phyloP scores from a whole-genome alignment of 2,113 vertebrate species.

The Erythrocercus mccallii region DNA sequence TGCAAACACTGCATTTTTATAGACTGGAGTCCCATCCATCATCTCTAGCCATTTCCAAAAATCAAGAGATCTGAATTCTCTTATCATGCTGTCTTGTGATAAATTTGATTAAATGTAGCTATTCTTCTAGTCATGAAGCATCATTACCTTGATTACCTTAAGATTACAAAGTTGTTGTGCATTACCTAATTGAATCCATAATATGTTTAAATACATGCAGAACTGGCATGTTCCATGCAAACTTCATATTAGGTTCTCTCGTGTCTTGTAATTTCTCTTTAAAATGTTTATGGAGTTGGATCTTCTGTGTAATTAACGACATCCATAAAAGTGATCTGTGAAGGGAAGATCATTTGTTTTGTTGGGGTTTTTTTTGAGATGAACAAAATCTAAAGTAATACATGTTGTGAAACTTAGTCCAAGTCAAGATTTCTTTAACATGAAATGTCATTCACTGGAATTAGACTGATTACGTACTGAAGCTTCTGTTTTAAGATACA shows the following conservation, averaged over 20 bases:
- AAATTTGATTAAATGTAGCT: background rate
- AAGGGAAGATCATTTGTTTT: background rate
- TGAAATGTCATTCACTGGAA: background rate
- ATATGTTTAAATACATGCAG: background rate
- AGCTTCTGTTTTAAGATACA: constrained; percentile 41
- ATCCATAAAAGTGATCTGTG: background rate
- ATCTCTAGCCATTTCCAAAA: background rate
- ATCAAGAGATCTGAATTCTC: background rate
- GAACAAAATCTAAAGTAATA: background rate
- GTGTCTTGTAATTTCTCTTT: background rate
- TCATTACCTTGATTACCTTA: background rate
- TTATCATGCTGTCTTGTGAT: background rate
- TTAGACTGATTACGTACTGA: background rate
- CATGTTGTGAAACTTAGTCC: background rate
- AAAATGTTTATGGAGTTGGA: background rate
- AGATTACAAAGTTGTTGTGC: background rate
- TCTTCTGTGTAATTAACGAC: background rate
- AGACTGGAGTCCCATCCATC: background rate
- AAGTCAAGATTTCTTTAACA: background rate
- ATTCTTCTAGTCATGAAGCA: background rate
- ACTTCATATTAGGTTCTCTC: background rate
- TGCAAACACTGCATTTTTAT: background rate
- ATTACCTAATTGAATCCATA: background rate
- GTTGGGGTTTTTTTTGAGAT: background rate
- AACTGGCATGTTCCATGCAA: background rate